Conservation (phyloP, 2,113 vertebrate genomes). For the Thalassoma bifasciatum region DNA sequence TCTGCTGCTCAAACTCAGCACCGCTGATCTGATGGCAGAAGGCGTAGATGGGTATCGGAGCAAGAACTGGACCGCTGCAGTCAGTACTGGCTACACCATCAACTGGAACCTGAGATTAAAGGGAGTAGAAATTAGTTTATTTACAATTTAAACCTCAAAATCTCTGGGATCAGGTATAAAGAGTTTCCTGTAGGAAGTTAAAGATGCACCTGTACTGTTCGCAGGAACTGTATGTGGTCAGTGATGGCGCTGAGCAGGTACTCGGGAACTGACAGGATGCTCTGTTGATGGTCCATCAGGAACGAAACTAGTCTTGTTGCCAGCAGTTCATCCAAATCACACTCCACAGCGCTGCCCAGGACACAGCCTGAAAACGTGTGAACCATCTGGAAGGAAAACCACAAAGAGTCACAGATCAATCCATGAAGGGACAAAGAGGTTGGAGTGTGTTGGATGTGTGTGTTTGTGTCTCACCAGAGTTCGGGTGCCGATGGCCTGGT, state of each 20-base stretch:
- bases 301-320: slow-evolving; percentile 92
- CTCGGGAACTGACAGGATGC: slow-evolving; percentile 89
- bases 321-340: slow-evolving; percentile 92
- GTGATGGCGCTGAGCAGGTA: slow-evolving; percentile 89
- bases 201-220: slow-evolving; percentile 79
- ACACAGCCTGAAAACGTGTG: slow-evolving; percentile 94
- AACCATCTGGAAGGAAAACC: slow-evolving; percentile 86
- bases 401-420: neutral
- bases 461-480: slow-evolving; percentile 85
- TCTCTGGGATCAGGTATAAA: neutral
- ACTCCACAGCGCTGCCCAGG: slow-evolving; percentile 89
- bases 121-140: neutral
- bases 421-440: neutral
- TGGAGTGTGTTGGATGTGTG: neutral
- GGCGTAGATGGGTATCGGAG: slow-evolving; percentile 84
- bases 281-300: slow-evolving; percentile 94
- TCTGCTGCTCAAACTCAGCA: slow-evolving; percentile 94
- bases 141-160: neutral
- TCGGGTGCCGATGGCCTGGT: slow-evolving; percentile 88
- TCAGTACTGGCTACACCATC: slow-evolving; percentile 35
- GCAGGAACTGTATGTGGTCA: slow-evolving; percentile 86
- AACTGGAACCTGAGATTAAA: slow-evolving; percentile 79
- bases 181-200: neutral
- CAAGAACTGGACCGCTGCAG: slow-evolving; percentile 23
- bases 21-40: slow-evolving; percentile 94